phyloP scores from a whole-genome alignment of 2,888 invertebrate genomes.

The Mantis religiosa region DNA sequence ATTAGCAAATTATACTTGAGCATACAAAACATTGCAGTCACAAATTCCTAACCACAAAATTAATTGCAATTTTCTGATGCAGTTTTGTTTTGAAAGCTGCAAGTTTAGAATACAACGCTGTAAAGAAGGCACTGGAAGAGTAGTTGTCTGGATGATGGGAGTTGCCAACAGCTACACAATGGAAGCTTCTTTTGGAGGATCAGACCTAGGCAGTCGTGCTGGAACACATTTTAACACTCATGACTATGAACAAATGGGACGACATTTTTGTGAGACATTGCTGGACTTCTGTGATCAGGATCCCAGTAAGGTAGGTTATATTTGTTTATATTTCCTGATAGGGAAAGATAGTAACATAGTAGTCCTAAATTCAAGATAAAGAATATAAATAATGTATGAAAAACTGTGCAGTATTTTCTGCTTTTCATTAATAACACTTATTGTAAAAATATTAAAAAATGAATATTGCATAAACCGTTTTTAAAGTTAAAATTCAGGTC shows the following conservation, averaged over 20 bases:
- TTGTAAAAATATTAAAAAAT: no score
- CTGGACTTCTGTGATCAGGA: constrained; percentile 86
- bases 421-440: no score
- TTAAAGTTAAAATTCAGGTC: no score
- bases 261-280: constrained; percentile 87
- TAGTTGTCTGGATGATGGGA: constrained; percentile 94
- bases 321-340: no score
- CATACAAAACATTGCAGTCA: neutral
- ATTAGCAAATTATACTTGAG: neutral
- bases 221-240: constrained; percentile 81
- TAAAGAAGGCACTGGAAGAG: constrained; percentile 91
- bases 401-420: no score
- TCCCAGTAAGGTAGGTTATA: constrained; percentile 64
- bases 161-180: constrained; percentile 91
- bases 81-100: constrained; percentile 93
- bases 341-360: no score
- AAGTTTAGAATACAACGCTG: constrained; percentile 90
- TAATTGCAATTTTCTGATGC: constrained; percentile 26
- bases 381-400: no score
- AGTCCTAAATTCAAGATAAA: no score
- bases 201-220: constrained; percentile 72
- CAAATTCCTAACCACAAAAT: neutral
- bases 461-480: no score
- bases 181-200: constrained; percentile 93
- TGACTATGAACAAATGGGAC: constrained; percentile 79